Conservation (phyloP, 2,888 invertebrate genomes). For the Papilio protenor region DNA sequence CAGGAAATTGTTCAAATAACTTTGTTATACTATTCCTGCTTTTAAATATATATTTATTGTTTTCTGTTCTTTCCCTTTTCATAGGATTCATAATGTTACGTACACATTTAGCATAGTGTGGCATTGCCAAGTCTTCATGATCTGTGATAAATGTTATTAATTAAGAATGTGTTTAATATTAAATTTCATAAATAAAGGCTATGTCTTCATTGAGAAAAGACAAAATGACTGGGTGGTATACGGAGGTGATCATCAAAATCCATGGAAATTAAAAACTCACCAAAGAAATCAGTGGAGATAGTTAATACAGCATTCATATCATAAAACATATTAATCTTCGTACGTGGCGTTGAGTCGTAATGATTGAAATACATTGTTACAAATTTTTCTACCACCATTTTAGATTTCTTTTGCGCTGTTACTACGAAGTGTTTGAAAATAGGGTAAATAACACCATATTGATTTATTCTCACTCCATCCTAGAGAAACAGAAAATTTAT, state of each 20-base stretch:
- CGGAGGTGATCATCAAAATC: too few relatives aligned
- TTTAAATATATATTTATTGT: conserved; percentile 45
- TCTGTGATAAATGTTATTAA: conserved; percentile 46
- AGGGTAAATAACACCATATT: conserved; percentile 63
- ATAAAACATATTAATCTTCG: conserved; percentile 63
- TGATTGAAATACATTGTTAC: conserved; percentile 68
- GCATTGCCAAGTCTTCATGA: conserved; percentile 46
- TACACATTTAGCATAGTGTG: conserved; percentile 46
- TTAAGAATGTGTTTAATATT: not conserved
- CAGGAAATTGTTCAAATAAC: conserved; percentile 54
- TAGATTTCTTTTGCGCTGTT: conserved; percentile 59
- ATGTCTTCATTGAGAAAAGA: too few relatives aligned
- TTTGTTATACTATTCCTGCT: conserved; percentile 32
- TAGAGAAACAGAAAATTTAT: conserved; percentile 53
- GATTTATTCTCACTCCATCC: conserved; percentile 73
- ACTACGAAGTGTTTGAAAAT: conserved; percentile 65
- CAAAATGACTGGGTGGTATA: too few relatives aligned
- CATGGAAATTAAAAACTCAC: conserved; percentile 48
- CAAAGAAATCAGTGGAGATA: conserved; percentile 54
- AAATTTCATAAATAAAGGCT: too few relatives aligned
- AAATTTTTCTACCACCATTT: conserved; percentile 71
- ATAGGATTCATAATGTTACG: conserved; percentile 54
- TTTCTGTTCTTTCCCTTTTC: conserved; percentile 38
- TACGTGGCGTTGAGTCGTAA: conserved; percentile 57
- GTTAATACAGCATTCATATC: conserved; percentile 53